A percentile compares a stretch with the other conserved stretches of the same genome.
Conservation (phyloP, 2,888 invertebrate genomes). For the Hermaeophaga mercurialis region DNA sequence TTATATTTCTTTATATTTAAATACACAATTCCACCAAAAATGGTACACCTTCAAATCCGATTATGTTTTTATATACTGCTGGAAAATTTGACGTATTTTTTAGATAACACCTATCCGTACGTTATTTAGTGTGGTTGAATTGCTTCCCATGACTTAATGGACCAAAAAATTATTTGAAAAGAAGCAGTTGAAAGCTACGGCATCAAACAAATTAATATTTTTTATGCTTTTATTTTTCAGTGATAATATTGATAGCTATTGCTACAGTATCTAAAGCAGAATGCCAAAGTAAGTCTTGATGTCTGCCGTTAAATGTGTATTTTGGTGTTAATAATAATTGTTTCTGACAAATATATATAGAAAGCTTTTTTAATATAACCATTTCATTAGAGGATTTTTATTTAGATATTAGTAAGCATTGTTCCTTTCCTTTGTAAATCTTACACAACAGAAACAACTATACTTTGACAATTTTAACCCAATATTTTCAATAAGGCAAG, state of each 20-base stretch:
- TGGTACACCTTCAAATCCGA: not conserved
- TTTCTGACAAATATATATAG: constrained; percentile 35
- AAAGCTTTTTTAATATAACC: constrained; percentile 28
- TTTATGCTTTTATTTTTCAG: constrained; percentile 52
- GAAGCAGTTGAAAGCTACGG: constrained; percentile 14
- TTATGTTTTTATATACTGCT: not conserved
- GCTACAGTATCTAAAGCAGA: constrained; percentile 60
- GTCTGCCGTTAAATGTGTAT: constrained; percentile 31
- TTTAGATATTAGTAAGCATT: constrained; percentile 32
- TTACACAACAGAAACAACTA: constrained; percentile 9
- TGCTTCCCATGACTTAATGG: constrained; percentile 12
- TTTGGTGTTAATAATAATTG: constrained; percentile 37
- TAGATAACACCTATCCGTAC: not conserved
- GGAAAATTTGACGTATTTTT: not conserved
- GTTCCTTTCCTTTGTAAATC: constrained; percentile 17
- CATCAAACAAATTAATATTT: constrained; percentile 41
- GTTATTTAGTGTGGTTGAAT: constrained; percentile 23
- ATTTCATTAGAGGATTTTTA: constrained; percentile 26
- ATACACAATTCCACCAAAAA: not conserved
- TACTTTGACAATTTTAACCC: constrained; percentile 9
- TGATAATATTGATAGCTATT: constrained; percentile 57
- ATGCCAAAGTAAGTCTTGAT: constrained; percentile 65
- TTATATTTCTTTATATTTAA: not conserved
- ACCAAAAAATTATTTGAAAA: constrained; percentile 27
- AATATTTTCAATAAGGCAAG: not conserved